Evolutionary conservation across 2,888 invertebrate species (phyloP).

Genomic region (Phorcus lineatus): DNA sequence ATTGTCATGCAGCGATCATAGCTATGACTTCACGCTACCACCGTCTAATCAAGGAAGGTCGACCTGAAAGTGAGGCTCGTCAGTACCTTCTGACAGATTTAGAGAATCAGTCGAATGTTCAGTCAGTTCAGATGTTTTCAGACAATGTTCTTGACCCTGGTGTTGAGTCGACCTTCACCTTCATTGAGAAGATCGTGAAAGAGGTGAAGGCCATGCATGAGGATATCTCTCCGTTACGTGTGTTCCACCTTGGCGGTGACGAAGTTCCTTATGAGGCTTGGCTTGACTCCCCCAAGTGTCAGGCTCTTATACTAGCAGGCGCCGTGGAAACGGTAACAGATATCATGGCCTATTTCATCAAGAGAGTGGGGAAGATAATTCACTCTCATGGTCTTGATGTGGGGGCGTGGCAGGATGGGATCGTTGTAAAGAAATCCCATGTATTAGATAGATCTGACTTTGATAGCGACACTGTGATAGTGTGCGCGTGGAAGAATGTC

Average conservation of each 20-base stretch:
- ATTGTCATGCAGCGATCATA: slow-evolving; percentile 67
- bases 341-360: slow-evolving; percentile 63
- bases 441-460: slow-evolving; percentile 38
- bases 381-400: slow-evolving; percentile 48
- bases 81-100: slow-evolving; percentile 54
- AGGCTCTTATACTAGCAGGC: slow-evolving; percentile 45
- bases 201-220: slow-evolving; percentile 61
- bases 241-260: slow-evolving; percentile 72
- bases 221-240: slow-evolving; percentile 54
- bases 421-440: slow-evolving; percentile 36
- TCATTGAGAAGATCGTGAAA: slow-evolving; percentile 65
- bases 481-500: slow-evolving; percentile 71
- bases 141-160: slow-evolving; percentile 73
- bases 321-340: slow-evolving; percentile 46
- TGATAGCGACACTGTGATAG: slow-evolving; percentile 54
- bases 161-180: slow-evolving; percentile 65
- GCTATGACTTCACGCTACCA: slow-evolving; percentile 64
- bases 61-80: slow-evolving; percentile 12
- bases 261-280: slow-evolving; percentile 69
- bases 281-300: slow-evolving; percentile 64
- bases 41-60: slow-evolving; percentile 43
- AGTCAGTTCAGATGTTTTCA: slow-evolving; percentile 68
- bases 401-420: slow-evolving; percentile 63
- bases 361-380: slow-evolving; percentile 53
- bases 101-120: slow-evolving; percentile 42